Base-by-base conservation (phyloP, 2,113 vertebrate species). In the Polypterus bichir region DNA sequence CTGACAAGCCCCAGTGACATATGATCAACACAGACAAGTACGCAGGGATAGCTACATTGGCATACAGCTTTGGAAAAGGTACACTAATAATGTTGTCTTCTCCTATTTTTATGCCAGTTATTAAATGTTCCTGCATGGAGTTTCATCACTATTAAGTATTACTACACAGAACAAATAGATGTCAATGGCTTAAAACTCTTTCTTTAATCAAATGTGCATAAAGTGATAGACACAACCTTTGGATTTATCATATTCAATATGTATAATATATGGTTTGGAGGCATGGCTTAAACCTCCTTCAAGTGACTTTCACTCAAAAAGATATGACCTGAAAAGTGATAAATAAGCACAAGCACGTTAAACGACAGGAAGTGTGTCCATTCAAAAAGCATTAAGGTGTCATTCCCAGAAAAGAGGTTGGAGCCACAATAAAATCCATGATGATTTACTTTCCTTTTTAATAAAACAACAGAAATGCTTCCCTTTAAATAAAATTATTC, bases 1-100 rank as follows among this genome's bases (percentile, higher is more conserved):
- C 70, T 79, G 79, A 83, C 82, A 84, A 77, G 77, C 71, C 74
- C 66, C 73, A 78, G 65, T 76, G 80, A 79, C 77, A 80, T 47
- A 68, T 69, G 76, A 79, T 78, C 68, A 67, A 61, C 61, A 71
- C 59, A 67, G 59, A 27, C 27, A 59, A 54, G 71, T 61, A 5
- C 71, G 71, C 70, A 61, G 45, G 0, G 3, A 62, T 57, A 48
- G 45, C 64, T 69, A 59, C 62, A 67, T 59, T 61, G 66, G 59
- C 48, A 64, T 51, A 64, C 1, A 47, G 3, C 4, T 63, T 65
- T 68, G 65, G 59, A 59, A 68, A 74, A 62, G 54, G 58, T 61
- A 64, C 68, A 56, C 48, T 65, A 73, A 62, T 57, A 56, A 56
- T 8, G 8, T 4, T 58, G 56, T 4, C 44, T 7, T 5, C 2